phyloP scores from a whole-genome alignment of 2,113 vertebrate genomes.

The Plotosus lineatus region DNA sequence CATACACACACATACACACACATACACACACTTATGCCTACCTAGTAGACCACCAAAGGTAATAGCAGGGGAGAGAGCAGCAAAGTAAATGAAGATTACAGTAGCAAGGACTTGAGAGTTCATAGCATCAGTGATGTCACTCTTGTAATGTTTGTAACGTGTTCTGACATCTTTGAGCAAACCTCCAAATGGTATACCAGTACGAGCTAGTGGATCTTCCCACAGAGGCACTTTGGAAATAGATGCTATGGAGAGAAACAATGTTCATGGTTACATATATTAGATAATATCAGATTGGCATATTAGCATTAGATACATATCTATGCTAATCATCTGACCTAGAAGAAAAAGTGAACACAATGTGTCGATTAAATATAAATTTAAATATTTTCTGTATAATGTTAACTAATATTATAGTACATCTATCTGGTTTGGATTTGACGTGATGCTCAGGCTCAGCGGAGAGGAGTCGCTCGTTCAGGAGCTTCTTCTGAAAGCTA shows the following conservation, averaged over 20 bases:
- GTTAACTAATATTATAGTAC: background rate
- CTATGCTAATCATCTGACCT: background rate
- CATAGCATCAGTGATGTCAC: slow-evolving; percentile 87
- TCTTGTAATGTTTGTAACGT: slow-evolving; percentile 86
- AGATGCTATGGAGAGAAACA: slow-evolving; percentile 53
- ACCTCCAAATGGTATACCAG: slow-evolving; percentile 83
- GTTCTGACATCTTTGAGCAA: slow-evolving; percentile 81
- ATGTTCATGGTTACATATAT: background rate
- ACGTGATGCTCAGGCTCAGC: slow-evolving; percentile 34
- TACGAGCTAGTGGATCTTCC: slow-evolving; percentile 83
- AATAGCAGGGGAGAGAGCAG: slow-evolving; percentile 88
- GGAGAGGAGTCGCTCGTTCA: slow-evolving; percentile 73
- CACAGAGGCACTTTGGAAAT: slow-evolving; percentile 41
- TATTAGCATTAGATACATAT: background rate
- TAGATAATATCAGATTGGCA: background rate
- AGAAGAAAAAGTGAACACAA: background rate
- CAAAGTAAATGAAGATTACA: slow-evolving; percentile 97
- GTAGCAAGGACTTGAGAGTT: slow-evolving; percentile 87
- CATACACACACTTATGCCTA: slow-evolving; percentile 57
- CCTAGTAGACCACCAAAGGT: slow-evolving; percentile 93
- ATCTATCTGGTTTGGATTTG: slow-evolving; percentile 58
- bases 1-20: background rate
- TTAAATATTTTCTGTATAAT: background rate
- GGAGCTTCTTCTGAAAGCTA: slow-evolving; percentile 82
- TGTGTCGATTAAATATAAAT: background rate